phyloP scores from a whole-genome alignment of 2,888 invertebrate species.

The Trachelus stipa region DNA sequence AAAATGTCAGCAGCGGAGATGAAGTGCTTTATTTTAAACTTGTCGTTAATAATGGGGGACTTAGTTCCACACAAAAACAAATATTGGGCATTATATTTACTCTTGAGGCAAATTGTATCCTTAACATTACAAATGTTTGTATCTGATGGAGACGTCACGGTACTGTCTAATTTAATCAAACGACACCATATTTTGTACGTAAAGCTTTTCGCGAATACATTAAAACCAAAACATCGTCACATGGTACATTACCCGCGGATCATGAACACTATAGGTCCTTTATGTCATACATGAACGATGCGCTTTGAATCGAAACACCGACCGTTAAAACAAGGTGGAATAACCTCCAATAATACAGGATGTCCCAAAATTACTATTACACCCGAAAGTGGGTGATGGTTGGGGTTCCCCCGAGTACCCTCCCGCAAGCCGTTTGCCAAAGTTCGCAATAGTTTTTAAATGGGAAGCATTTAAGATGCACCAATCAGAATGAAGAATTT shows the following conservation, averaged over 20 bases:
- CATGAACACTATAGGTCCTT: slow-evolving; percentile 22
- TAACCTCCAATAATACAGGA: slow-evolving; percentile 7
- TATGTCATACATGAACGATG: slow-evolving; percentile 20
- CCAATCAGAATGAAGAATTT: no score
- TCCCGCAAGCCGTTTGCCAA: no score
- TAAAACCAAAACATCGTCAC: slow-evolving; percentile 24
- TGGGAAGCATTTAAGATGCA: no score
- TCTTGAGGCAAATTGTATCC: slow-evolving; percentile 20
- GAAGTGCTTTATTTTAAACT: slow-evolving; percentile 22
- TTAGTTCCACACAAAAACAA: slow-evolving; percentile 20
- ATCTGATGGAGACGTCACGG: neutral
- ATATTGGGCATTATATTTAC: slow-evolving; percentile 23
- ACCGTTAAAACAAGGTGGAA: slow-evolving; percentile 17
- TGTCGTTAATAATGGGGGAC: slow-evolving; percentile 20
- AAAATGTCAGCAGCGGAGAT: slow-evolving; percentile 33
- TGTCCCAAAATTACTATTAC: no score
- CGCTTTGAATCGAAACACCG: slow-evolving; percentile 25
- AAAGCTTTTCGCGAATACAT: slow-evolving; percentile 3
- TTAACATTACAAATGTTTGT: slow-evolving; percentile 11
- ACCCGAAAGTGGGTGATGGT: no score
- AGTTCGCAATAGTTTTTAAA: no score
- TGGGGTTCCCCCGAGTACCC: no score
- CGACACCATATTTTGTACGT: slow-evolving; percentile 18
- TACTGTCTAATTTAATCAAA: slow-evolving; percentile 5
- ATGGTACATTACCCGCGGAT: slow-evolving; percentile 24